Evolutionary conservation across 2,797 vertebrate genomes (phyloP).

Genomic region (Nannoperca australis): DNA sequence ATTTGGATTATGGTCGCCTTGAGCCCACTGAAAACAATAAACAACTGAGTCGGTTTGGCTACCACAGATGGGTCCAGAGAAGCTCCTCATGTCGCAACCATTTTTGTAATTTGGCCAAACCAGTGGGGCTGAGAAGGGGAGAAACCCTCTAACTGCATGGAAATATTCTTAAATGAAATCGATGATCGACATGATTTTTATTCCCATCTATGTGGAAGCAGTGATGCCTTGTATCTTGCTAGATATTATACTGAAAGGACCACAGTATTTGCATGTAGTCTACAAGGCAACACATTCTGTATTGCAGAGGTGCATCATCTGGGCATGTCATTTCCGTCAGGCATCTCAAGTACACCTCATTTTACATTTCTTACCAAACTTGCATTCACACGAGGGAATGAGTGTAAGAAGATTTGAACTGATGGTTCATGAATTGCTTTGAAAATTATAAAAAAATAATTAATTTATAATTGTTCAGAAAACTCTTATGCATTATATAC

Average conservation of each 20-base stretch:
- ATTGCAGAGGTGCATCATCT: background rate
- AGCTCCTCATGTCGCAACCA: slow-evolving; percentile 55
- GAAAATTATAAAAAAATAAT: too few species aligned
- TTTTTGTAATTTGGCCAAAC: slow-evolving; percentile 63
- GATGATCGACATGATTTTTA: slow-evolving; percentile 15
- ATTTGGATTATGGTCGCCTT: slow-evolving; percentile 48
- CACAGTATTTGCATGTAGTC: background rate
- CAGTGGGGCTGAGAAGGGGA: slow-evolving; percentile 35
- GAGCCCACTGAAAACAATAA: slow-evolving; percentile 52
- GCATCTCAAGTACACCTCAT: background rate
- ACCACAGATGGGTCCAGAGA: slow-evolving; percentile 51
- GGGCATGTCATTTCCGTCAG: background rate
- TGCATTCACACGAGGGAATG: background rate
- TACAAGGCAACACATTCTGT: background rate
- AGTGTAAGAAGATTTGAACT: background rate
- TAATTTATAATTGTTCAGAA: too few species aligned
- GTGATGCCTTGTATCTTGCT: background rate
- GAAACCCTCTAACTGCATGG: slow-evolving; percentile 52
- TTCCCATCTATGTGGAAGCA: slow-evolving; percentile 8
- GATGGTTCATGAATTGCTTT: background rate
- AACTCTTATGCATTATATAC: background rate
- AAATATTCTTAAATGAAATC: slow-evolving; percentile 44
- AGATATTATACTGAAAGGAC: background rate
- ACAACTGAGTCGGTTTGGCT: slow-evolving; percentile 35
- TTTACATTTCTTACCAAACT: slow-evolving; percentile 10